Evolutionary conservation across 2,888 invertebrate species (phyloP), one percentile per base, ranked within the genome.

Genomic region (Drosophila paranaensis): DNA sequence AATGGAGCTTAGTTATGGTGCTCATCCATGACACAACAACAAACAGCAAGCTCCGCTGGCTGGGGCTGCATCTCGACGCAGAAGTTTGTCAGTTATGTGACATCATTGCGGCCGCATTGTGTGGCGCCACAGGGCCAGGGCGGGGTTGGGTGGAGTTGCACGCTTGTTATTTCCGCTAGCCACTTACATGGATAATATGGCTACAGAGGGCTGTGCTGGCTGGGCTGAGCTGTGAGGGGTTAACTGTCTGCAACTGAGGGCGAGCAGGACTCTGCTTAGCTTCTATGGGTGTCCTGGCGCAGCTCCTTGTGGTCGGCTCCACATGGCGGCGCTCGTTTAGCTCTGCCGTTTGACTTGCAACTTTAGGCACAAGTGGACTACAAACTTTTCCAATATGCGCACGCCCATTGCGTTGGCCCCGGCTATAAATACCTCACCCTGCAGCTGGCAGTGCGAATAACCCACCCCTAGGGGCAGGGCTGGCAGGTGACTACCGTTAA

Each of bases 331-430:
- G 66, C 60, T 74, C 72, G 73, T 69, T 71, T 67, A 68, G 76
- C 45, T 76, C 40, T 76, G 71, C 48, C 76, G 71, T 72, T 84
- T 79, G 76, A 87, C 76, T 78, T 79, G 82, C 67, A 68, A 67
- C 77, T 69, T 64, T 67, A 60, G 64, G 57, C 79, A 70, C 48
- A 82, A 79, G 84, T 75, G 80, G 58, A 55, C 63, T 55, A 45
- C 61, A 69, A 85, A 87, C 76, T 82, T 87, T 84, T 76, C 60
- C 78, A 82, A 86, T 86, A 77, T 72, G 8, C 6, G 30, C 30
- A 8, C 30, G 30, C 27, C 27, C 20, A 20, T 20, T n/a, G n/a
- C 8, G 16, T 2, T 0, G 9, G 6, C 20, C 40, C 40, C 33
- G 33, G 16, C 40, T 16, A 42, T 13, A 13, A 16, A 51, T 37